Evolutionary conservation across 1,140 invertebrate genomes (phyloP).

Genomic region (Apolygus lucorum): DNA sequence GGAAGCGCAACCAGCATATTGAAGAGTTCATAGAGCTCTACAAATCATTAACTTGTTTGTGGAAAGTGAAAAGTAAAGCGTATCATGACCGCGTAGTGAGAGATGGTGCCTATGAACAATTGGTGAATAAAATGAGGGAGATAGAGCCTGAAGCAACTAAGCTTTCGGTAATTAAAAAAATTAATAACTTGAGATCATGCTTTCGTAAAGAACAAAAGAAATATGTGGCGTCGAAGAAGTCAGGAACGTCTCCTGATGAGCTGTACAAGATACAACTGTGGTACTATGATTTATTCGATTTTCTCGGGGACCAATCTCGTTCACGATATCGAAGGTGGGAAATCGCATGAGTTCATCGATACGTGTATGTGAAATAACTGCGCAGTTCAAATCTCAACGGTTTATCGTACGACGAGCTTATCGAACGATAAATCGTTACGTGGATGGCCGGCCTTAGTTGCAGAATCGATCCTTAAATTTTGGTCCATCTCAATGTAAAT

Average conservation of each 20-base stretch:
- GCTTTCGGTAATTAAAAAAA: conserved; percentile 34
- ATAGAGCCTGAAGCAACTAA: conserved; percentile 33
- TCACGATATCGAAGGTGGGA: too few species aligned
- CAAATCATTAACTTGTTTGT: conserved; percentile 34
- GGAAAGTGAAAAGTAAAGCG: conserved; percentile 35
- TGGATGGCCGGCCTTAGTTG: too few species aligned
- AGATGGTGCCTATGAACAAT: conserved; percentile 34
- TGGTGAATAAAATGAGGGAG: conserved; percentile 34
- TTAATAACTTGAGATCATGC: conserved; percentile 36
- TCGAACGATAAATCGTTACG: too few species aligned
- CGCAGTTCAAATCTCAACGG: too few species aligned
- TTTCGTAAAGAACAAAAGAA: conserved; percentile 36
- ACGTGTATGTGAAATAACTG: too few species aligned
- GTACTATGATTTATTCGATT: conserved; percentile 36
- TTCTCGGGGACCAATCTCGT: conserved; percentile 36
- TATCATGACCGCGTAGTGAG: conserved; percentile 36
- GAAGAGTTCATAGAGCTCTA: conserved; percentile 35
- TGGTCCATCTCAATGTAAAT: too few species aligned
- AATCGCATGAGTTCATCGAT: too few species aligned
- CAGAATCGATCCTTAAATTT: too few species aligned
- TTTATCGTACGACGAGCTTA: too few species aligned
- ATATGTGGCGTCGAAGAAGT: conserved; percentile 30
- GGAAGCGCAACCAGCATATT: conserved; percentile 18
- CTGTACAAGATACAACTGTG: conserved; percentile 35
- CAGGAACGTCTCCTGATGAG: conserved; percentile 32